Evolutionary conservation across 2,113 vertebrate species (phyloP).

Genomic region (Trochalopteron elliotii): DNA sequence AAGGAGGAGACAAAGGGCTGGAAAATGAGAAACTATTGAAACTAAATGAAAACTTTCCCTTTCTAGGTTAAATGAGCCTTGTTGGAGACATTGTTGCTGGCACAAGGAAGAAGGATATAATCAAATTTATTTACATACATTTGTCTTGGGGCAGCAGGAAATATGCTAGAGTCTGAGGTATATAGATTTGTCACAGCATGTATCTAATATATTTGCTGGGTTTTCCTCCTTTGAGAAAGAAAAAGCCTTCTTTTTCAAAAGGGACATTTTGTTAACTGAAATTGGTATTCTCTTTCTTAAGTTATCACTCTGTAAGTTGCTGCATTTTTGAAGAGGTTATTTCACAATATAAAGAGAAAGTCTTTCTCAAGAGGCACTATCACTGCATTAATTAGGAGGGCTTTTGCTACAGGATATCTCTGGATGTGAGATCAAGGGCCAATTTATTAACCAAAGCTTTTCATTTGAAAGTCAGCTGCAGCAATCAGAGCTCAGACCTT

Average conservation of each 20-base stretch:
- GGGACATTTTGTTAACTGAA: neutral
- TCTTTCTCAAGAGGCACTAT: neutral
- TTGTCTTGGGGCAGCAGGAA: neutral
- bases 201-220: neutral
- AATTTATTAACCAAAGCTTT: neutral
- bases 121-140: neutral
- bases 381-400: neutral
- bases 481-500: neutral
- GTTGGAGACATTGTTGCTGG: neutral
- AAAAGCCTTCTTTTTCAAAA: neutral
- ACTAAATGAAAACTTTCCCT: neutral
- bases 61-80: neutral
- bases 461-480: neutral
- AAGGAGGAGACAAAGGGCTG: neutral
- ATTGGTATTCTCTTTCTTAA: neutral
- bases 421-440: neutral
- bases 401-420: neutral
- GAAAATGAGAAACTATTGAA: neutral
- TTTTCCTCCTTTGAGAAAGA: neutral
- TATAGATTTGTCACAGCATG: neutral
- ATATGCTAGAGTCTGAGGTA: neutral
- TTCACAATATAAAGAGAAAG: neutral
- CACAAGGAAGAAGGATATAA: neutral
- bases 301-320: neutral
- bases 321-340: neutral